Evolutionary conservation across 2,888 invertebrate genomes (phyloP), one percentile per base, ranked within the genome.

Genomic region (Cordilura impudica): DNA sequence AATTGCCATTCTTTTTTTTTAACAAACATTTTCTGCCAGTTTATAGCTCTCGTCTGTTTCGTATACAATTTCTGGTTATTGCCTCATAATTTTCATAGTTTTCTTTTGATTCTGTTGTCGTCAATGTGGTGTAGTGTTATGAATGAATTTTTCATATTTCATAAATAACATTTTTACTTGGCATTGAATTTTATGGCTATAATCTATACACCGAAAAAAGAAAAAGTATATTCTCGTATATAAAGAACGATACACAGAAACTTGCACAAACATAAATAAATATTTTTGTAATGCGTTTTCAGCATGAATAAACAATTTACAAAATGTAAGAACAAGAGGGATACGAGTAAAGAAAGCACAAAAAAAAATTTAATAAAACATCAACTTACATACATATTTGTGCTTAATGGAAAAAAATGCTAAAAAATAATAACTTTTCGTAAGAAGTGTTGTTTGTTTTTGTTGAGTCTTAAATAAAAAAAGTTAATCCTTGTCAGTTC

Each of bases 101-200:
- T 35, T 12, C 35, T 39, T 39, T n/a, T 39, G n/a, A 39, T 1
- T 31, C 35, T 39, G 35, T 23, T 23, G 51, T 51, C 51, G 23
- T 23, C 51, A 18, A 51, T 39, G 26, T 47, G 39, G 12, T 21
- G 18, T 73, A 39, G 14, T 61, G 53, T 72, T 69, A 78, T 79
- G 66, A 79, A 79, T 79, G 78, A 75, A 79, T 63, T 74, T 75
- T 75, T 60, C 43, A 61, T 79, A 66, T 66, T 75, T 63, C 75
- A 79, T 71, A 79, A 67, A 79, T 71, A 56, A 54, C 56, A 63
- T 71, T 71, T 79, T 79, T 56, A 67, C 75, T 79, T 75, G 71
- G 78, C 74, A 79, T 75, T 79, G 78, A 79, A 79, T 79, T 75
- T 79, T 61, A 79, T 79, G 66, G 56, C 60, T 43, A 65, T 7